These are phyloP conservation scores for Typhlomys cinereus DNA, from an alignment of 2,113 vertebrate species.

Conservation along the genomic window DNA sequence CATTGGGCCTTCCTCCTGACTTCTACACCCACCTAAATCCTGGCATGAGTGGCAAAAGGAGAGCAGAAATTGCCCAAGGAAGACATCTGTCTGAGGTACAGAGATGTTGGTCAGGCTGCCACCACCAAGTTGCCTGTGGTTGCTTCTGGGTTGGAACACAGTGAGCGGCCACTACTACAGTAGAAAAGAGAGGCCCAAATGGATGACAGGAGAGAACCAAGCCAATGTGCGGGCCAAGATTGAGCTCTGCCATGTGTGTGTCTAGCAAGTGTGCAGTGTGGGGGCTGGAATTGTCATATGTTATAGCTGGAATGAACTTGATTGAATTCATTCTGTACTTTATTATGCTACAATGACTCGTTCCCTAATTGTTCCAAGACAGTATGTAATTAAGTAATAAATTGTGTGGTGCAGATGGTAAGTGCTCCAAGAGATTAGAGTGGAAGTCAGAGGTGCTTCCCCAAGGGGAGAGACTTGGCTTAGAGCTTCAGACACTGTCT, in stretches of 20 bases:
- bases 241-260: background rate
- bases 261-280: background rate
- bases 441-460: background rate
- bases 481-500: fast-evolving
- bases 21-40: background rate
- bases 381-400: slow-evolving; percentile 23
- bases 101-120: background rate
- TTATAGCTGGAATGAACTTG: slow-evolving; percentile 11
- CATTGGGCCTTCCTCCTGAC: background rate
- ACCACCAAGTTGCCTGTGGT: background rate
- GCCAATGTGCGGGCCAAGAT: background rate
- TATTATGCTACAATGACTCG: slow-evolving; percentile 7
- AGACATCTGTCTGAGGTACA: background rate
- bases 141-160: background rate
- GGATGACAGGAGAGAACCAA: background rate
- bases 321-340: slow-evolving; percentile 13
- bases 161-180: background rate
- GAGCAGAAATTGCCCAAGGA: background rate
- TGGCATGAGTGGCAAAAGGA: background rate
- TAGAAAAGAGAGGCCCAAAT: background rate
- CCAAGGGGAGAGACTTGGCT: background rate
- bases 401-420: background rate
- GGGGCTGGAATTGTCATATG: background rate
- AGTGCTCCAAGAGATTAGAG: background rate
- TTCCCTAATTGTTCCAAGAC: slow-evolving; percentile 50